phyloP scores from a whole-genome alignment of 2,888 invertebrate genomes.

The Acleris sparsana region DNA sequence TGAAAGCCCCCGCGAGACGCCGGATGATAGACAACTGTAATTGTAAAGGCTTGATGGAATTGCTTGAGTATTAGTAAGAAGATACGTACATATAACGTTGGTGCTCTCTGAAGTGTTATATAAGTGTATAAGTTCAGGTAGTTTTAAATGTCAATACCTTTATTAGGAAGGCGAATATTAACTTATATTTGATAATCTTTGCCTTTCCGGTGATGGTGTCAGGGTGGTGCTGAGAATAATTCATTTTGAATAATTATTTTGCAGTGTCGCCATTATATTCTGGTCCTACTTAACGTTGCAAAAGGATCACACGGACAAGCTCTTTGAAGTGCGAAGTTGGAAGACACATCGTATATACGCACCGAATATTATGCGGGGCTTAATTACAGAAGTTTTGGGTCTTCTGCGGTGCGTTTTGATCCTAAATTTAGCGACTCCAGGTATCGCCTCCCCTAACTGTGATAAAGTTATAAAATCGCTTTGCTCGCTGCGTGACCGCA shows the following conservation, averaged over 20 bases:
- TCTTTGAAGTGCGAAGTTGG: slow-evolving; percentile 33
- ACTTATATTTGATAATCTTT: too few species aligned
- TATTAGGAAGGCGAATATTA: too few species aligned
- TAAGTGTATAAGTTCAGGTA: too few species aligned
- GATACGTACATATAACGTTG: too few species aligned
- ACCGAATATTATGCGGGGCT: slow-evolving; percentile 34
- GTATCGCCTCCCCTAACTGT: slow-evolving; percentile 62
- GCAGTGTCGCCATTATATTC: slow-evolving; percentile 3
- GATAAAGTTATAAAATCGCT: slow-evolving; percentile 82
- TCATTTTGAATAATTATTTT: neutral
- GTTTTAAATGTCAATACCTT: too few species aligned
- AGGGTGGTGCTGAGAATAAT: too few species aligned
- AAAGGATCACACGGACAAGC: neutral
- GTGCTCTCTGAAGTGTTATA: too few species aligned
- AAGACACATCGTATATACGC: slow-evolving; percentile 28
- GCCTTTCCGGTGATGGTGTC: too few species aligned
- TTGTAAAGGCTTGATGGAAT: slow-evolving; percentile 11
- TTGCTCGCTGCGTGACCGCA: slow-evolving; percentile 74
- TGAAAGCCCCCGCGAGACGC: neutral
- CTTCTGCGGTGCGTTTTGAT: slow-evolving; percentile 35
- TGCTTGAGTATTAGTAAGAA: neutral
- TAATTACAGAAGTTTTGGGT: slow-evolving; percentile 46
- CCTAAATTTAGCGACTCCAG: slow-evolving; percentile 49
- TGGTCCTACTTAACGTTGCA: slow-evolving; percentile 3
- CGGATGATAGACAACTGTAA: slow-evolving; percentile 4